Evolutionary conservation across 2,888 invertebrate species (phyloP).

Genomic region (Fragum whitleyi): DNA sequence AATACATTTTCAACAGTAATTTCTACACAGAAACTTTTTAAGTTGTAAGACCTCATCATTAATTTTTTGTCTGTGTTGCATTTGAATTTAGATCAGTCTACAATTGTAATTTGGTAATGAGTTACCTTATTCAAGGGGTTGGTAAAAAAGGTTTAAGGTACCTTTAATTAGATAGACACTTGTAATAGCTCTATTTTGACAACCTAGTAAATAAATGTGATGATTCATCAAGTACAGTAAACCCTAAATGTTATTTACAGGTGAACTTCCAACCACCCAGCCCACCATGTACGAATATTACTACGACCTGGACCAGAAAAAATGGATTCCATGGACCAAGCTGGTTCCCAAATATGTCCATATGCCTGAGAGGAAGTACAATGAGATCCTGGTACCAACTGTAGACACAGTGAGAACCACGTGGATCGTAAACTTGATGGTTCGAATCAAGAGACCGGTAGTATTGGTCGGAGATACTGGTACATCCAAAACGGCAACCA

Average conservation of each 20-base stretch:
- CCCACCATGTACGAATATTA: constrained; percentile 93
- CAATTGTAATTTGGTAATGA: too few species aligned
- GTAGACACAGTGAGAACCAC: constrained; percentile 93
- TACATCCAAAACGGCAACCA: constrained; percentile 96
- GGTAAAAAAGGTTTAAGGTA: too few species aligned
- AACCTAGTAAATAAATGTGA: too few species aligned
- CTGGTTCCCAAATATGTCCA: constrained; percentile 92
- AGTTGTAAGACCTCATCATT: too few species aligned
- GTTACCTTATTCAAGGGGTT: too few species aligned
- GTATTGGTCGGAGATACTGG: constrained; percentile 96
- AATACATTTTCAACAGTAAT: too few species aligned
- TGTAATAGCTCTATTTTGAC: too few species aligned
- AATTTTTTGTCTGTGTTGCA: too few species aligned
- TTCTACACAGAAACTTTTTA: too few species aligned
- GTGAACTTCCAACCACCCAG: constrained; percentile 90
- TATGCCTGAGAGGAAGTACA: constrained; percentile 89
- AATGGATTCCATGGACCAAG: constrained; percentile 95
- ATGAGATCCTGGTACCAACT: constrained; percentile 95
- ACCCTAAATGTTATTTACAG: constrained; percentile 84
- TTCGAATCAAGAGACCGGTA: constrained; percentile 91
- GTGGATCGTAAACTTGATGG: constrained; percentile 90
- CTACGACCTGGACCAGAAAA: constrained; percentile 88
- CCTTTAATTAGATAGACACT: too few species aligned
- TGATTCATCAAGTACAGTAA: too few species aligned
- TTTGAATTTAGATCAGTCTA: too few species aligned